Conservation (phyloP, 2,797 vertebrate genomes). For the Molossus alvarezi region DNA sequence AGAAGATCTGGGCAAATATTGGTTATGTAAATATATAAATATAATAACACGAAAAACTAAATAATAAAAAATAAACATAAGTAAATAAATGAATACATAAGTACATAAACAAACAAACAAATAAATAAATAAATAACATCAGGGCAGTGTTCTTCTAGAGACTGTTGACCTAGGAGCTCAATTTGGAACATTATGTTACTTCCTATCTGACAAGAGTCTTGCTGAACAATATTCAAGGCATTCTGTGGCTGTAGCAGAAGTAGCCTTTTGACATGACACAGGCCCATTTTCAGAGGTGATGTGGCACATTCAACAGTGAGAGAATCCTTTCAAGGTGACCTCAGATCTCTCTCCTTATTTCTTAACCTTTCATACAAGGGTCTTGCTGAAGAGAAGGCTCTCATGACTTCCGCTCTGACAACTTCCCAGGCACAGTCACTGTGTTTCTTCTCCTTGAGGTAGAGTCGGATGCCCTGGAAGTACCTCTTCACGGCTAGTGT, state of each 20-base stretch:
- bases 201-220: not conserved
- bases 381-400: no score
- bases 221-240: not conserved
- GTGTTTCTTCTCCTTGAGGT: no score
- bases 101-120: not conserved
- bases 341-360: no score
- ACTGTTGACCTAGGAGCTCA: not conserved
- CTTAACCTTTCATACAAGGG: not conserved
- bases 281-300: not conserved
- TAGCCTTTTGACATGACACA: not conserved
- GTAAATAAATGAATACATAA: not conserved
- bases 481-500: not conserved
- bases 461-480: not conserved
- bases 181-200: no score
- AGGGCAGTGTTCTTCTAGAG: not conserved
- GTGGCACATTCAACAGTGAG: no score
- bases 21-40: not conserved
- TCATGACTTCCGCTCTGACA: no score
- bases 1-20: not conserved
- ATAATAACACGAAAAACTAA: not conserved
- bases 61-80: not conserved
- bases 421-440: no score
- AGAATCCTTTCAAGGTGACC: no score
- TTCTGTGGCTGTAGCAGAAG: not conserved
- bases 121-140: not conserved